Evolutionary conservation across 2,113 vertebrate species (phyloP), one percentile per base, ranked within the genome.

Genomic region (Otus sunia): DNA sequence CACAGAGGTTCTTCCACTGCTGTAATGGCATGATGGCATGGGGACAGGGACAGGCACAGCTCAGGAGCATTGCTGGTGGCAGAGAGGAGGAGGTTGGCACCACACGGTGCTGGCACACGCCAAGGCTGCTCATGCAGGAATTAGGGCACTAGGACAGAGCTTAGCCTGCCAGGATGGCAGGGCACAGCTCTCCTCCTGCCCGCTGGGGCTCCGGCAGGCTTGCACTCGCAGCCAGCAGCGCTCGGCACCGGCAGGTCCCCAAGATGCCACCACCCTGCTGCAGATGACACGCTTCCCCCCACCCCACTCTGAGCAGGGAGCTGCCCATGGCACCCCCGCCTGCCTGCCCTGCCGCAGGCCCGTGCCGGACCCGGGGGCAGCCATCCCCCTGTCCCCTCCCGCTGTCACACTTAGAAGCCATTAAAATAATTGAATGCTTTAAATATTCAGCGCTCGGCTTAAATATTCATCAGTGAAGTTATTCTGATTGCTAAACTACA

Each of bases 381-480:
- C 71, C 62, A 32, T 27, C 58, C 74, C 95, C 74, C 84, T n/a
- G 66, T 88, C 89, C 91, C 83, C 71, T 92, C 95, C 82, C 1
- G 67, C 91, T 91, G 94, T 85, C 94, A 91, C 93, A 94, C 96
- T 97, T 90, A 93, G 72, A 96, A 96, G 92, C 95, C 95, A 97
- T 97, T 96, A 97, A 97, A 97, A 97, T 97, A 97, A 97, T 97
- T 97, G 94, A 96, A 94, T 68, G 92, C 84, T 97, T 97, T 95
- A 96, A 97, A 97, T 97, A 97, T 97, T 97, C 96, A 97, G 90
- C 4, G 25, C 89, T 93, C 47, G 3, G 86, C 96, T 97, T 95
- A 97, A 97, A 97, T 97, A 97, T 97, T 97, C 93, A 97, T 97
- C 93, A 95, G 87, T 45, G 30, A 90, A 91, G 93, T 96, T 94